Conservation (phyloP, 2,888 invertebrate species). For the Alloplasta piceator region DNA sequence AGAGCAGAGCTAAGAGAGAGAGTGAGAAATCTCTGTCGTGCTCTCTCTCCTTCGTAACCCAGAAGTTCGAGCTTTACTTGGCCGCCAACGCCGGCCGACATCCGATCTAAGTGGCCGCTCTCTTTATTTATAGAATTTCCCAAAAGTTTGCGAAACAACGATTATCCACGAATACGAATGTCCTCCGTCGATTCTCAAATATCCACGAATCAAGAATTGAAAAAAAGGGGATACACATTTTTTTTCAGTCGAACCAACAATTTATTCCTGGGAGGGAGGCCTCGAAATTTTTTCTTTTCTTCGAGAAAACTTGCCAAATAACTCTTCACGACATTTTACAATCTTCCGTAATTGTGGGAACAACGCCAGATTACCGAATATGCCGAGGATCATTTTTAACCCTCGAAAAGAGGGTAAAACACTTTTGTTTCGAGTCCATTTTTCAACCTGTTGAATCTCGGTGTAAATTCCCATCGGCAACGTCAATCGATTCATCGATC, state of each 20-base stretch:
- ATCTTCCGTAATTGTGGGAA: constrained; percentile 62
- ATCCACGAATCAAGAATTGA: not conserved
- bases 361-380: constrained; percentile 48
- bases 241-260: not conserved
- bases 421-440: constrained; percentile 36
- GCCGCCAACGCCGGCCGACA: constrained; percentile 82
- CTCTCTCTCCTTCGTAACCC: constrained; percentile 74
- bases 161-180: constrained; percentile 54
- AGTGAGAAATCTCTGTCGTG: constrained; percentile 56
- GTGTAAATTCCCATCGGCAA: not conserved
- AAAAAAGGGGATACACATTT: not conserved
- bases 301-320: not conserved
- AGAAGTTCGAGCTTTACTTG: constrained; percentile 82
- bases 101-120: constrained; percentile 81
- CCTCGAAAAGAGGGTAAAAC: not conserved
- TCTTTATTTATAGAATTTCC: constrained; percentile 81
- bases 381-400: constrained; percentile 4
- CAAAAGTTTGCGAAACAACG: constrained; percentile 79
- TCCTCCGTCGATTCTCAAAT: constrained; percentile 52
- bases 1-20: constrained; percentile 40
- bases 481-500: too few species aligned
- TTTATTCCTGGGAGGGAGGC: not conserved
- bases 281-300: not conserved
- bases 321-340: not conserved
- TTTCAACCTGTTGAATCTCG: constrained; percentile 45